Evolutionary conservation across 2,888 invertebrate genomes (phyloP).

Genomic region (Drosophila pseudotalamancana): DNA sequence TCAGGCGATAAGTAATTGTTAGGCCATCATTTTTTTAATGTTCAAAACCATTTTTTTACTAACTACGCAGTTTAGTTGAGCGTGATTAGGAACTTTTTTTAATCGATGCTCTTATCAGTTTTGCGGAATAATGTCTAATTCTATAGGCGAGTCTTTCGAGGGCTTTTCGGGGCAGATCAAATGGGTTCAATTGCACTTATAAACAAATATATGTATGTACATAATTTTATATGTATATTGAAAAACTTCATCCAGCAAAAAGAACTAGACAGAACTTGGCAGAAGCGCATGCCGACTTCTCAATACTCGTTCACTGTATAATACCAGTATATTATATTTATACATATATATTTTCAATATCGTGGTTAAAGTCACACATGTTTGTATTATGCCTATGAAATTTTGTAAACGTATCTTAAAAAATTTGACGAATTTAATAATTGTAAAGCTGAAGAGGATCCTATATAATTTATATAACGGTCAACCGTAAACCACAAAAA

Average conservation of each 20-base stretch:
- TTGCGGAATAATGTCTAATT: slow-evolving; percentile 24
- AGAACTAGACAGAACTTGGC: too few relatives aligned
- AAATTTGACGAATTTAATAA: too few relatives aligned
- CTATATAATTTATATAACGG: too few relatives aligned
- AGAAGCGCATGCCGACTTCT: too few relatives aligned
- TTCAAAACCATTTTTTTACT: neutral
- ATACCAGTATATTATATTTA: too few relatives aligned
- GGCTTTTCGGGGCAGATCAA: slow-evolving; percentile 6
- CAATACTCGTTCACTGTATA: too few relatives aligned
- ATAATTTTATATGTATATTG: neutral
- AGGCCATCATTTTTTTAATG: slow-evolving; percentile 9
- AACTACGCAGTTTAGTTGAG: slow-evolving; percentile 42
- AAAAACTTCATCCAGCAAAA: slow-evolving; percentile 24
- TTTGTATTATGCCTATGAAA: too few relatives aligned
- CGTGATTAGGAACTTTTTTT: slow-evolving; percentile 3
- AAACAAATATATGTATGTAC: neutral
- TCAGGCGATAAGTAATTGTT: slow-evolving; percentile 21
- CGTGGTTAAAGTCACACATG: too few relatives aligned
- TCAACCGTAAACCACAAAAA: too few relatives aligned
- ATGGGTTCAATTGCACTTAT: slow-evolving; percentile 15
- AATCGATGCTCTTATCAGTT: slow-evolving; percentile 38
- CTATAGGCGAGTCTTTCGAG: slow-evolving; percentile 15
- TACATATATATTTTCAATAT: too few relatives aligned
- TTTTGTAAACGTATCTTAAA: too few relatives aligned
- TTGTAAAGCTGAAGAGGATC: too few relatives aligned